Percentiles rank a stretch among this genome's conserved stretches.
phyloP scores from a whole-genome alignment of 2,113 vertebrate species.

The Antechinus stuartii region DNA sequence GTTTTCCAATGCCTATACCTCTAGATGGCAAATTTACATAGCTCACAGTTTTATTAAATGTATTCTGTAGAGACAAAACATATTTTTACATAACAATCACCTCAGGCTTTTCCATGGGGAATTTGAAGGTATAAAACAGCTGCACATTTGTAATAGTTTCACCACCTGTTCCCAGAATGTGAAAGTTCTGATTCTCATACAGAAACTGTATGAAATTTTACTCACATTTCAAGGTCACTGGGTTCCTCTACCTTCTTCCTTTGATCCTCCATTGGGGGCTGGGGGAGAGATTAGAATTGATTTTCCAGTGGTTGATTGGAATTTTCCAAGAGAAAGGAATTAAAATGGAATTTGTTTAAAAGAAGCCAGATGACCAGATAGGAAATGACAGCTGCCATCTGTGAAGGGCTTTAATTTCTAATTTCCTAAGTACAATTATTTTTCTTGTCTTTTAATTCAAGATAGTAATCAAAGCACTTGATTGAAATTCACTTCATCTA shows the following conservation, averaged over 20 bases:
- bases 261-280: background rate
- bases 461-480: background rate
- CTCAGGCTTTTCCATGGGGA: slow-evolving; percentile 61
- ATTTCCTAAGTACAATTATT: slow-evolving; percentile 43
- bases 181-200: slow-evolving; percentile 43
- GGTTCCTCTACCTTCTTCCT: slow-evolving; percentile 50
- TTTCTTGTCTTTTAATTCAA: slow-evolving; percentile 47
- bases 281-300: background rate
- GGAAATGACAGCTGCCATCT: slow-evolving; percentile 58
- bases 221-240: slow-evolving; percentile 71
- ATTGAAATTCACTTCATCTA: slow-evolving; percentile 14
- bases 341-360: slow-evolving; percentile 58
- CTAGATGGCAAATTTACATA: slow-evolving; percentile 65
- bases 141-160: slow-evolving; percentile 73
- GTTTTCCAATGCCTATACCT: slow-evolving; percentile 57
- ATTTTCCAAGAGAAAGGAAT: slow-evolving; percentile 70
- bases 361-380: slow-evolving; percentile 48
- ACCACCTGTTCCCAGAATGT: slow-evolving; percentile 71
- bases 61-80: slow-evolving; percentile 63
- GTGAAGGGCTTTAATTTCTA: slow-evolving; percentile 56
- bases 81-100: slow-evolving; percentile 74
- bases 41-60: slow-evolving; percentile 71
- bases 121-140: slow-evolving; percentile 66
- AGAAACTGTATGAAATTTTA: slow-evolving; percentile 49
- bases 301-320: slow-evolving; percentile 65